These are phyloP conservation scores for Takifugu ocellatus DNA, from an alignment of 2,797 vertebrate species.

Conservation along the genomic window DNA sequence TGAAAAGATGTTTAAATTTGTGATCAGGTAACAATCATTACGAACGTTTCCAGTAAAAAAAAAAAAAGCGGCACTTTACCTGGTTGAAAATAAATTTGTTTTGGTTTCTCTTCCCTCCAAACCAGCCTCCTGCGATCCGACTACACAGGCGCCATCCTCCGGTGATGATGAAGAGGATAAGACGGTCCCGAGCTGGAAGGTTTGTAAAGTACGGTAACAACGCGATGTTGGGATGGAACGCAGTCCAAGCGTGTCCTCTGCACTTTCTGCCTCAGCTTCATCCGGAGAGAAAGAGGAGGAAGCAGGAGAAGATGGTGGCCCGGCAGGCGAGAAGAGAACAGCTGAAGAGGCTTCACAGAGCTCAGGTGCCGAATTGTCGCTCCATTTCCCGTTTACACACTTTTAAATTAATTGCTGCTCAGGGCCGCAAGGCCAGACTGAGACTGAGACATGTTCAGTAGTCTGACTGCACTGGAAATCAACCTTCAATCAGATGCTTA, in stretches of 20 bases:
- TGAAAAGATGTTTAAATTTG: too few relatives aligned
- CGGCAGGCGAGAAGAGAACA: conserved; percentile 84
- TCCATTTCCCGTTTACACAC: not conserved
- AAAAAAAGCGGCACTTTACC: too few relatives aligned
- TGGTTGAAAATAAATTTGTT: not conserved
- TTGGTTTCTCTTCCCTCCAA: not conserved
- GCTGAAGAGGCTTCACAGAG: conserved; percentile 89
- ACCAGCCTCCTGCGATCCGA: conserved; percentile 62
- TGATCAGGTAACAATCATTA: too few relatives aligned
- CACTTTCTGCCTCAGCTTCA: conserved; percentile 55
- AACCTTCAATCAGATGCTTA: too few relatives aligned
- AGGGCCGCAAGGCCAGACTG: not conserved
- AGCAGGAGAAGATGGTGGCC: conserved; percentile 78
- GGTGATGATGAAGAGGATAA: conserved; percentile 76
- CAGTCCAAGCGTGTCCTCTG: not conserved
- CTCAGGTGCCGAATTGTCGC: conserved; percentile 78
- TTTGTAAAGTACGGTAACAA: conserved; percentile 55
- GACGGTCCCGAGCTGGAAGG: conserved; percentile 47
- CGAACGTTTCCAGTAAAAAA: too few relatives aligned
- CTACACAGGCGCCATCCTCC: conserved; percentile 63
- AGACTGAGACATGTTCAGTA: not conserved
- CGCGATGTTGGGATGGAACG: not conserved
- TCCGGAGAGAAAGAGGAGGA: conserved; percentile 69
- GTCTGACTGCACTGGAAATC: too few relatives aligned
- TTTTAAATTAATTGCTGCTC: not conserved